A percentile compares a stretch with the other conserved stretches of the same genome.
Conservation (phyloP, 2,113 vertebrate genomes). For the Baryphthengus martii region DNA sequence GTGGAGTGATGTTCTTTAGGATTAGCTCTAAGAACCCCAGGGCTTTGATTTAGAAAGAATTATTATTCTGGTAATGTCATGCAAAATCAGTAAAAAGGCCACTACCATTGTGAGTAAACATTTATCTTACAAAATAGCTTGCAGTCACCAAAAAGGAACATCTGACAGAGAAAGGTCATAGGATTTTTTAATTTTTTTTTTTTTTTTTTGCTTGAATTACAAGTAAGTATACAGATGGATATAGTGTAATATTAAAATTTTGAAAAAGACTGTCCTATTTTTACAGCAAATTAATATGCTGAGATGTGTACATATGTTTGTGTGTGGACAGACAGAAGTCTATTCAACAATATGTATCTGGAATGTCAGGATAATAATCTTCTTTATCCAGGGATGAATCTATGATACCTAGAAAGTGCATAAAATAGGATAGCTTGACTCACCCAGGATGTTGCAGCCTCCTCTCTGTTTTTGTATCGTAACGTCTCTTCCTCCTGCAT, state of each 20-base stretch:
- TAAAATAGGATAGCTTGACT: neutral
- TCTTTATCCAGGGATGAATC: neutral
- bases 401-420: neutral
- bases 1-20: neutral
- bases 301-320: neutral
- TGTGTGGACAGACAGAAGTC: neutral
- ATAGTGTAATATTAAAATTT: neutral
- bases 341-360: neutral
- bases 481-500: neutral
- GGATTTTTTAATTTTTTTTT: neutral
- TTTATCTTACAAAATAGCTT: constrained; percentile 19
- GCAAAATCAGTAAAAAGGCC: neutral
- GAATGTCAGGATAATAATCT: neutral
- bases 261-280: neutral
- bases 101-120: constrained; percentile 10
- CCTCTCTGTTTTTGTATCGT: neutral
- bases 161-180: neutral
- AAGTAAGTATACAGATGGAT: neutral
- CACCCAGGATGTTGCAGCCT: neutral
- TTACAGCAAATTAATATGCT: neutral
- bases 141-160: neutral
- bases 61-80: constrained; percentile 3
- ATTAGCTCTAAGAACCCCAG: neutral
- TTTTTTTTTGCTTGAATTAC: neutral
- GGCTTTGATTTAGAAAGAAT: neutral